Evolutionary conservation across 2,797 vertebrate genomes (phyloP).

Genomic region (Xenopus petersii): DNA sequence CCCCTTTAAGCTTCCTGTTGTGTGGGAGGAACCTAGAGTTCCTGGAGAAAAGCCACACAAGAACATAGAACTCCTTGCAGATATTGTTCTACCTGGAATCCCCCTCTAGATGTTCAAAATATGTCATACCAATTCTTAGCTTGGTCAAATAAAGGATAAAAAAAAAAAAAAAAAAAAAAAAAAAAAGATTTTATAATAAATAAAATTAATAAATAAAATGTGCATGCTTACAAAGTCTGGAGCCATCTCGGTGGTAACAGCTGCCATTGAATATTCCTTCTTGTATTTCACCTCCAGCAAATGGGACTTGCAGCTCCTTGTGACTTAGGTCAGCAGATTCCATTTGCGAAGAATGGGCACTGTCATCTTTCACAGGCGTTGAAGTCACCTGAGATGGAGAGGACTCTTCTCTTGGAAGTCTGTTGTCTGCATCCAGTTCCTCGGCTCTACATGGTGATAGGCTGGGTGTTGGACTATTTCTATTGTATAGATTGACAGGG

Average conservation of each 20-base stretch:
- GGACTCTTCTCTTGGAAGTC: neutral
- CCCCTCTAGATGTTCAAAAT: too few relatives aligned
- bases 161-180: too few relatives aligned
- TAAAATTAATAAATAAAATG: too few relatives aligned
- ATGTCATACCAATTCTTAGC: too few relatives aligned
- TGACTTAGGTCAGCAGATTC: neutral
- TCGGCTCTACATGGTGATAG: slow-evolving; percentile 2
- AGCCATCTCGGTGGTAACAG: slow-evolving; percentile 84
- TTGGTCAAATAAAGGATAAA: too few relatives aligned
- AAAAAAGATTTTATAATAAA: too few relatives aligned
- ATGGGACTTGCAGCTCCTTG: neutral
- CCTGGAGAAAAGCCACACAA: too few relatives aligned
- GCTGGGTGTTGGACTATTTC: neutral
- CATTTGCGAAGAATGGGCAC: neutral
- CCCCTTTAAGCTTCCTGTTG: too few relatives aligned
- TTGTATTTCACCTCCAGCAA: slow-evolving; percentile 55
- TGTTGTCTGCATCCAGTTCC: neutral
- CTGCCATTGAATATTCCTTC: slow-evolving; percentile 77
- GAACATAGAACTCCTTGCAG: too few relatives aligned
- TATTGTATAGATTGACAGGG: neutral
- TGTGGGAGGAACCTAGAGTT: too few relatives aligned
- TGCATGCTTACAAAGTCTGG: slow-evolving; percentile 71
- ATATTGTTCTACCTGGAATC: too few relatives aligned
- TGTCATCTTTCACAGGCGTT: slow-evolving; percentile 73
- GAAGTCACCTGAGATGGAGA: slow-evolving; percentile 71